Conservation (phyloP, 2,888 invertebrate genomes). For the Augiades crinisus region DNA sequence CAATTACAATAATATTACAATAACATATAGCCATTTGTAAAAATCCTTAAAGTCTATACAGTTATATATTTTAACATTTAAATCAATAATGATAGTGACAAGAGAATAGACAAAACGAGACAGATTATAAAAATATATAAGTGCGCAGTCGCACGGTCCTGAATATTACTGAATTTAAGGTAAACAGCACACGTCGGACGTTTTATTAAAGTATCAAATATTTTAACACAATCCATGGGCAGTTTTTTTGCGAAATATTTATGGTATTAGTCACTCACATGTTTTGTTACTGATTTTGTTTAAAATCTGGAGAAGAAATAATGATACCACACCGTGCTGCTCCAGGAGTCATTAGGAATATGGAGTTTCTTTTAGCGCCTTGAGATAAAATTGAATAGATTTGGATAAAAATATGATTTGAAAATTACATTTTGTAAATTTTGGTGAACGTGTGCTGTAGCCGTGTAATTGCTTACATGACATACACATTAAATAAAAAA, state of each 20-base stretch:
- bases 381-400: no score
- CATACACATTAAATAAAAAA: slow-evolving; percentile 10
- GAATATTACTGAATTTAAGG: not conserved
- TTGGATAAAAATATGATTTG: no score
- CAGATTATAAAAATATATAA: slow-evolving; percentile 59
- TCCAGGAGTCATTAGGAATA: no score
- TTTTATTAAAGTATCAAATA: no score
- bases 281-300: no score
- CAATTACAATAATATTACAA: slow-evolving; percentile 63
- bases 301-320: no score
- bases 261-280: no score
- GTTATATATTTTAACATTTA: slow-evolving; percentile 45
- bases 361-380: no score
- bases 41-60: slow-evolving; percentile 50
- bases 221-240: no score
- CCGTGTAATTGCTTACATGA: slow-evolving; percentile 4
- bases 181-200: slow-evolving; percentile 1
- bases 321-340: no score
- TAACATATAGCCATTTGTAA: slow-evolving; percentile 72
- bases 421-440: not conserved
- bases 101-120: slow-evolving; percentile 44
- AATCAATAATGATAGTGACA: slow-evolving; percentile 49
- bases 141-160: slow-evolving; percentile 45
- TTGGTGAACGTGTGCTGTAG: not conserved
- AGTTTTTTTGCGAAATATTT: no score